Evolutionary conservation across 1,140 invertebrate species (phyloP), one percentile per base, ranked within the genome.

Genomic region (Pogonus chalceus): DNA sequence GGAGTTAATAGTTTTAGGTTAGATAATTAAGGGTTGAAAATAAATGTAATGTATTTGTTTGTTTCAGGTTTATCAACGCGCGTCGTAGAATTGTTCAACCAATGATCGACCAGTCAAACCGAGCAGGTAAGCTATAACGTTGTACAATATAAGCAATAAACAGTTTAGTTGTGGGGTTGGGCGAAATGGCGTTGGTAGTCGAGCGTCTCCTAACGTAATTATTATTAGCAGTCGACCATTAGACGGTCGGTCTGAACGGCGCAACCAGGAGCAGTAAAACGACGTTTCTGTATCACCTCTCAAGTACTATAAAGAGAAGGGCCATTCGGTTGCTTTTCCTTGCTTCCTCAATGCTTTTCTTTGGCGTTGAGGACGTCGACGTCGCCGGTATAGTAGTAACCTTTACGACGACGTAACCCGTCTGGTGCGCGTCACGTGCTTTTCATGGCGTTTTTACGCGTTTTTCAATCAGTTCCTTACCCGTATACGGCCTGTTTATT

Each of bases 51-150:
- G n/a, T n/a, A n/a, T n/a, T n/a, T n/a, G 54, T 67, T 65, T 79
- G 67, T 85, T 84, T 55, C 82, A 90, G 94, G 94, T 98, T 98
- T 74, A 97, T 97, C 73, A 98, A 98, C 75, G 94, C 94, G 68
- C 84, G 94, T 76, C 87, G 94, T 76, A 85, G 94, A 80, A 98
- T 98, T 77, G 89, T 98, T 59, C 94, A 94, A 70, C 91, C 91
- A 51, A 92, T 95, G 90, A 93, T 95, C 67, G 94, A 94, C 80
- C 92, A 90, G 80, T 96, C 92, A 71, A 98, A 98, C 83, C 83
- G 94, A 85, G 92, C 93, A 80, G 93, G 93, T 92, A 85, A 87
- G 79, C 49, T 16, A 12, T 35, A 55, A 31, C 31, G 35, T 31
- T 31, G 20, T 20, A 21, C 23, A 21, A 35, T 53, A 23, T 21